These are phyloP conservation scores for Drosophila serrata DNA, from an alignment of 1,140 invertebrate species.

Conservation along the genomic window DNA sequence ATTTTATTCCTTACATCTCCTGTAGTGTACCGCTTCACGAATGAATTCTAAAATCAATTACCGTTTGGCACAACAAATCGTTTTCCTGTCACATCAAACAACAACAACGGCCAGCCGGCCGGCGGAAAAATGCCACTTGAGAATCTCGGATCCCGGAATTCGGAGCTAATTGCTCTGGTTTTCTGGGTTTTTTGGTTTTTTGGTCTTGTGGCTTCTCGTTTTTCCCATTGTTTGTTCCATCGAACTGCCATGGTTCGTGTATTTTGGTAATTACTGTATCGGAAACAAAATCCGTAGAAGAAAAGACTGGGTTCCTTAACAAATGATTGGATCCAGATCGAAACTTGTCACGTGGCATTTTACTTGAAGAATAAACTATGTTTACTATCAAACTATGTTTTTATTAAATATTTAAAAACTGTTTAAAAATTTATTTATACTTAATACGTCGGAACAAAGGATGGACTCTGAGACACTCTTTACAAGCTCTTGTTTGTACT, in stretches of 20 bases:
- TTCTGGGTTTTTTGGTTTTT: constrained; percentile 6
- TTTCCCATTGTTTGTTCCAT: constrained; percentile 1
- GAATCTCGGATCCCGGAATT: constrained; percentile 35
- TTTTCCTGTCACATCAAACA: constrained; percentile 81
- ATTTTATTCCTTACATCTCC: background rate
- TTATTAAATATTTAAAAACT: background rate
- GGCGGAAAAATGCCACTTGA: constrained; percentile 46
- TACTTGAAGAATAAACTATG: background rate
- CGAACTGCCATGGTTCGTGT: constrained; percentile 34
- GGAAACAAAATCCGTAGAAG: constrained; percentile 10
- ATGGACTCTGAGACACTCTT: background rate
- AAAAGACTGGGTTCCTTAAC: constrained; percentile 3
- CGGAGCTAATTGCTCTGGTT: constrained; percentile 47
- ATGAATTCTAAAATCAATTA: constrained; percentile 84
- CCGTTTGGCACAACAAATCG: constrained; percentile 81
- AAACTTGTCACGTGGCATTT: too few species aligned
- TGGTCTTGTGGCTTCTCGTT: background rate
- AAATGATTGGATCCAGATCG: constrained; percentile 4
- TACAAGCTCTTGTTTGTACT: too few species aligned
- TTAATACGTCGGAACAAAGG: too few species aligned
- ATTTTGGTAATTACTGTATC: constrained; percentile 48
- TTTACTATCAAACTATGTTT: background rate
- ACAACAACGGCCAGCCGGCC: constrained; percentile 27
- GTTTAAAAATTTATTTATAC: background rate
- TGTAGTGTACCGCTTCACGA: constrained; percentile 47